Evolutionary conservation across 2,888 invertebrate genomes (phyloP).

Genomic region (Desoria tigrina): DNA sequence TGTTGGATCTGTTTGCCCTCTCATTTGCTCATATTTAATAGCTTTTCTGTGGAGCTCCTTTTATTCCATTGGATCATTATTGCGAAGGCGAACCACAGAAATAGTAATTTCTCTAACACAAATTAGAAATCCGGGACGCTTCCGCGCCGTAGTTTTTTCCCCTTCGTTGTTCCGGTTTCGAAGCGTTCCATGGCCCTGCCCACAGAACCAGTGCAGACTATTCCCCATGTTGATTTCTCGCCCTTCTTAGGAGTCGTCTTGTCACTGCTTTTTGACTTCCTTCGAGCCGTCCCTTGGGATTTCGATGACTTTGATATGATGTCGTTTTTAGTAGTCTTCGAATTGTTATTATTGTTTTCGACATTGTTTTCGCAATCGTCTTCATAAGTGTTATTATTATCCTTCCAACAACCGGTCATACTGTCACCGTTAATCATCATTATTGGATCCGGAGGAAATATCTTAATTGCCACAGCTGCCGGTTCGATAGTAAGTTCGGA

Average conservation of each 20-base stretch:
- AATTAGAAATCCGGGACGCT: constrained; percentile 49
- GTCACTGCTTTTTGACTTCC: background rate
- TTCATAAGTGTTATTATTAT: constrained; percentile 17
- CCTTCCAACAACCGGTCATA: constrained; percentile 8
- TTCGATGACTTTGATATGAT: constrained; percentile 10
- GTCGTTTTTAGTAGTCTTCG: background rate
- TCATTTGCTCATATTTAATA: too few species aligned
- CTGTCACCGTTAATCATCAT: constrained; percentile 18
- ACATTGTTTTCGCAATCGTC: background rate
- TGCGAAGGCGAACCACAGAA: too few species aligned
- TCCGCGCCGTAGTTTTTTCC: constrained; percentile 34
- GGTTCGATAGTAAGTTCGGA: constrained; percentile 21
- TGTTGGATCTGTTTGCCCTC: too few species aligned
- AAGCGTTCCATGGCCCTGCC: constrained; percentile 44
- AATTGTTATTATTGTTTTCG: background rate
- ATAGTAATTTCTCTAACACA: too few species aligned
- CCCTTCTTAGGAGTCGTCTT: constrained; percentile 11
- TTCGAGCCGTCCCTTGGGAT: constrained; percentile 12
- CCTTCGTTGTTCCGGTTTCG: constrained; percentile 36
- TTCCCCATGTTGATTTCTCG: constrained; percentile 35
- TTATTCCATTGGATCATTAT: too few species aligned
- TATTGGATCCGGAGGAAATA: constrained; percentile 38
- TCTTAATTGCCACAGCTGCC: constrained; percentile 39
- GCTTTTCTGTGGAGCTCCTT: too few species aligned
- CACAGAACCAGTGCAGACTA: constrained; percentile 47